Evolutionary conservation across 2,888 invertebrate species (phyloP), one percentile per base, ranked within the genome.

Genomic region (Sarcophaga variegata): DNA sequence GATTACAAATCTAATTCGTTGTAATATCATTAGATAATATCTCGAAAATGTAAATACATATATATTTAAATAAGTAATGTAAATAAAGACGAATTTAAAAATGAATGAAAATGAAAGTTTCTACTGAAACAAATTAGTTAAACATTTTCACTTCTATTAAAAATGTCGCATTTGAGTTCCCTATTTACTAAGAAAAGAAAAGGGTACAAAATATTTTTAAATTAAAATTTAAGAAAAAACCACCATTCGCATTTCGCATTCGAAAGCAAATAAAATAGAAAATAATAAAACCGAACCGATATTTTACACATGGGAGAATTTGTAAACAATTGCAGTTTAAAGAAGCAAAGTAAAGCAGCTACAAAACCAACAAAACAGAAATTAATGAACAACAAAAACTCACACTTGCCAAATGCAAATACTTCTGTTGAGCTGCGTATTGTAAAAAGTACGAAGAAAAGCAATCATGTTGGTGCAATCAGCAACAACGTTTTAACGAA

Each of bases 301-400:
- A 83, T 86, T 91, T 92, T 92, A 90, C 92, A 92, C 92, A 90
- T 92, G 92, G 92, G 92, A 92, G 90, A 91, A 90, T 91, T 92
- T 92, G 91, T 90, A 91, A 91, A 91, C 90, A 91, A 91, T 91
- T 91, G 89, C 90, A 90, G 89, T 91, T 91, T 88, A 20, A 22
- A 8, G 62, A 6, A 62, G 17, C 14, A 17, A 17, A 2, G 78
- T 90, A 90, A 89, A 91, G 66, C 79, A 84, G 80, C 54, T 77
- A 80, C 27, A 81, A 62, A 74, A 81, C 4, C 54, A 79, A 62
- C 20, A 70, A 76, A 67, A 75, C 20, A 47, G 69, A 69, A 77
- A 60, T 74, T 64, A 81, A 84, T 82, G 66, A 76, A 84, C 74
- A 14, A 87, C 70, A 78, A 74, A 49, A 78, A 87, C 84, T 78